Evolutionary conservation across 2,888 invertebrate genomes (phyloP).

Genomic region (Dinocampus coccinellae): DNA sequence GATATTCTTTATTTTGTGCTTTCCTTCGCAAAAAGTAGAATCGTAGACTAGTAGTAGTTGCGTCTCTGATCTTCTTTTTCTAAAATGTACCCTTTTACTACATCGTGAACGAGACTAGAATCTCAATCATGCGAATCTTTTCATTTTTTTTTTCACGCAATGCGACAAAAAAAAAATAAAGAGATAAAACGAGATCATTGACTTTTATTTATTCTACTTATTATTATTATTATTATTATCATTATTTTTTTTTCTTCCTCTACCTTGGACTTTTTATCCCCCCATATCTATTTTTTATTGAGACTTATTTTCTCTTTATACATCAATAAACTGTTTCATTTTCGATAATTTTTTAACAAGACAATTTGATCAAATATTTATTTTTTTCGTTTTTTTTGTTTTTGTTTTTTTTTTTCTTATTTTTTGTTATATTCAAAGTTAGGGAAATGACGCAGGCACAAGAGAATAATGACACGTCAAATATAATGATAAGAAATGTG

Average conservation of each 20-base stretch:
- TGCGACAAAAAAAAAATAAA: not conserved
- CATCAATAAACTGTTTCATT: not conserved
- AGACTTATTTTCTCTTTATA: not conserved
- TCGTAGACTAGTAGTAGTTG: not conserved
- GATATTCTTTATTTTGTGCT: not conserved
- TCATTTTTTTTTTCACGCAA: not conserved
- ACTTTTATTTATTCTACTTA: no score
- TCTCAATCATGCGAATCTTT: not conserved
- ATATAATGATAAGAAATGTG: constrained; percentile 14
- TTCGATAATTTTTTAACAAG: not conserved
- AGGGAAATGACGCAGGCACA: not conserved
- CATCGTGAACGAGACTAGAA: not conserved
- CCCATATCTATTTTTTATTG: not conserved
- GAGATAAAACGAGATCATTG: not conserved
- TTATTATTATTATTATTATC: no score
- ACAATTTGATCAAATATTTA: no score
- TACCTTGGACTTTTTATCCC: not conserved
- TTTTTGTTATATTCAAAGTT: no score
- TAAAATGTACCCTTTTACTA: not conserved
- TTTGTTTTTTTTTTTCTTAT: not conserved
- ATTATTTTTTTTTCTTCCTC: no score
- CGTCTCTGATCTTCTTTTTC: not conserved
- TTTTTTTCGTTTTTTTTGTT: not conserved
- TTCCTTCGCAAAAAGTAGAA: not conserved
- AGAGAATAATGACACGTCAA: not conserved